Evolutionary conservation across 2,113 vertebrate genomes (phyloP).

Genomic region (Nesogale talazaci): DNA sequence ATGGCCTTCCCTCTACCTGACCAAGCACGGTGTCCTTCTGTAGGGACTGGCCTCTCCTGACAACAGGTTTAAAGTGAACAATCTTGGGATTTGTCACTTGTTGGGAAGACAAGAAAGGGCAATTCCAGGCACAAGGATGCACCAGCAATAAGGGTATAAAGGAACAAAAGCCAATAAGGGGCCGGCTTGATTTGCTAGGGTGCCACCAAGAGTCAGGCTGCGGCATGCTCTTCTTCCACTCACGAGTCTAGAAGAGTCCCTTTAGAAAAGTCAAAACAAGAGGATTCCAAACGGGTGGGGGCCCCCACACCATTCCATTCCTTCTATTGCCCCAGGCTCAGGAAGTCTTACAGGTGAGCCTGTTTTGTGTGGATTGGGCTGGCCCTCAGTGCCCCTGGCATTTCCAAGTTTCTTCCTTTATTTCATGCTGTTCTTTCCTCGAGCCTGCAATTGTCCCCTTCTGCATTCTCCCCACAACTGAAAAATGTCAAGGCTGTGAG

Average conservation of each 20-base stretch:
- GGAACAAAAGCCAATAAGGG: no score
- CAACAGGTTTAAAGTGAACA: no score
- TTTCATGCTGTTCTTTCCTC: background rate
- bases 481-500: background rate
- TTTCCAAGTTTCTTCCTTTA: background rate
- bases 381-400: fast-evolving
- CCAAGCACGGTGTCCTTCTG: no score
- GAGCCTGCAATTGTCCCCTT: no score
- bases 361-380: background rate
- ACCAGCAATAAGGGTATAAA: no score
- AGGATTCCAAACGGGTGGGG: background rate
- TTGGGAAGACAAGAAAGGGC: no score
- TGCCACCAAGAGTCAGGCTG: background rate
- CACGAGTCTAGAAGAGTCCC: background rate
- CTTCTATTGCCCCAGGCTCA: background rate
- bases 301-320: fast-evolving
- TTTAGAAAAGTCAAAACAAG: background rate
- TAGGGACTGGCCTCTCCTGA: no score
- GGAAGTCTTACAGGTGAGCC: background rate
- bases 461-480: background rate
- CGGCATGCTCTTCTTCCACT: background rate
- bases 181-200: background rate
- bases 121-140: no score
- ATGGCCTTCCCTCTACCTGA: no score
- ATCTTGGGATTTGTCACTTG: no score